phyloP scores from a whole-genome alignment of 2,113 vertebrate species.

The Urocolius indicus region DNA sequence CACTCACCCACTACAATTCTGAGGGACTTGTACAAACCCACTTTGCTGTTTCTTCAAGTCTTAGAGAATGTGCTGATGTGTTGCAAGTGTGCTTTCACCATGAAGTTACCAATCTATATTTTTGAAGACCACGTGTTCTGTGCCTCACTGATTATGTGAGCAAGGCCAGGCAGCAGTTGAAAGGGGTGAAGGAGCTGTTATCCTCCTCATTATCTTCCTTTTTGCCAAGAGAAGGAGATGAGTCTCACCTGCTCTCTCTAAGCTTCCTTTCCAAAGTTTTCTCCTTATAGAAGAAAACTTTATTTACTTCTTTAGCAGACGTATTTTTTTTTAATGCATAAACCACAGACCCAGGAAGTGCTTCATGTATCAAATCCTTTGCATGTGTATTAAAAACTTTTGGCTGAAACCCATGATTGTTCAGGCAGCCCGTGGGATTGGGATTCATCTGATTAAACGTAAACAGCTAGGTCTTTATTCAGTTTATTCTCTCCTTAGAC shows the following conservation, averaged over 20 bases:
- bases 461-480: background rate
- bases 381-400: background rate
- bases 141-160: background rate
- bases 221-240: background rate
- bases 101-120: background rate
- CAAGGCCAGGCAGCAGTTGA: background rate
- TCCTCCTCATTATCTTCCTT: background rate
- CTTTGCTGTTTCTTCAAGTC: background rate
- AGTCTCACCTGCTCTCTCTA: background rate
- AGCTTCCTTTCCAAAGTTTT: background rate
- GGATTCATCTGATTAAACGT: background rate
- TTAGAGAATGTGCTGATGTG: background rate
- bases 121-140: background rate
- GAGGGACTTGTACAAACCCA: background rate
- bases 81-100: background rate
- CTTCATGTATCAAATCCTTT: background rate
- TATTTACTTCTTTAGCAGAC: background rate
- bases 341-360: background rate
- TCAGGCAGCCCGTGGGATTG: background rate
- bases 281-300: background rate
- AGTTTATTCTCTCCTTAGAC: background rate
- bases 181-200: background rate
- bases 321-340: background rate
- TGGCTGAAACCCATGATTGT: background rate
- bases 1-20: background rate